Evolutionary conservation across 2,797 vertebrate species (phyloP).

Genomic region (Presbytis comata): DNA sequence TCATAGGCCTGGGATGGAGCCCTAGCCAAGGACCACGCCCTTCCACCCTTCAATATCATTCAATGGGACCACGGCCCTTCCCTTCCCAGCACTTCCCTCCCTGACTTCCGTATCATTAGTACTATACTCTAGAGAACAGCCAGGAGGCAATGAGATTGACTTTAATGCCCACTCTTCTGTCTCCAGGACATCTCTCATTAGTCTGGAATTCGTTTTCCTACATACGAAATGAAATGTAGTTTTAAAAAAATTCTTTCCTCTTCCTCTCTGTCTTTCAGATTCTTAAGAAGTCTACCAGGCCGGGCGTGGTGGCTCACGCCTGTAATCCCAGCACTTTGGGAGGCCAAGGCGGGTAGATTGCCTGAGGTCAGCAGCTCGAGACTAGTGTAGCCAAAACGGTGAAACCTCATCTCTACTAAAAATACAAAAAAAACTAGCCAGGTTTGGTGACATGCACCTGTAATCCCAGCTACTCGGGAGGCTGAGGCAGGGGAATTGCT

Average conservation of each 20-base stretch:
- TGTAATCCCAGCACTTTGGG: neutral
- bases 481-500: neutral
- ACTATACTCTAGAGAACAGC: constrained; percentile 21
- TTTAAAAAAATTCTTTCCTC: neutral
- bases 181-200: neutral
- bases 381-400: neutral
- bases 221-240: neutral
- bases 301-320: neutral
- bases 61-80: too few relatives aligned
- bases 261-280: neutral
- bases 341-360: neutral
- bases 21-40: too few relatives aligned
- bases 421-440: neutral
- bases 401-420: neutral
- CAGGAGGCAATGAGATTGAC: constrained; percentile 20
- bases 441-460: neutral
- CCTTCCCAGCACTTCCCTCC: too few relatives aligned
- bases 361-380: neutral
- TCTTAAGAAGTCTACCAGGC: neutral
- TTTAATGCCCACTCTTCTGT: neutral
- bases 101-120: neutral
- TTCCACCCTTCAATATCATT: too few relatives aligned
- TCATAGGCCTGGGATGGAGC: too few relatives aligned
- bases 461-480: neutral
- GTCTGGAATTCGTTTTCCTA: constrained; percentile 5